phyloP scores from a whole-genome alignment of 1,140 invertebrate genomes.

The Caerostris extrusa region DNA sequence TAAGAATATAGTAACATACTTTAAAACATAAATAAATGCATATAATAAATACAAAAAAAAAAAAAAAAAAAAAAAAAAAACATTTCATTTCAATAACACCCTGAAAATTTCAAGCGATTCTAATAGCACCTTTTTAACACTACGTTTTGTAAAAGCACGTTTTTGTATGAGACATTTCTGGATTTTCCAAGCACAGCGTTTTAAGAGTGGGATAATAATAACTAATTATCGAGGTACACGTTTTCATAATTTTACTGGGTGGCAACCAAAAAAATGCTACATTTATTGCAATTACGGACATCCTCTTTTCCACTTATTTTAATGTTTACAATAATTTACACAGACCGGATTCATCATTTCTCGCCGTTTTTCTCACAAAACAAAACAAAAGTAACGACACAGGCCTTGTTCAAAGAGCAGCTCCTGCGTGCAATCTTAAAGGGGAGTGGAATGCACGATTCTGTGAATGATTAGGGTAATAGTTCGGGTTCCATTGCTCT shows the following conservation, averaged over 20 bases:
- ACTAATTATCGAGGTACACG: neutral
- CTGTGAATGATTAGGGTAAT: slow-evolving; percentile 51
- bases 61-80: no score
- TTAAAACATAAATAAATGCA: no score
- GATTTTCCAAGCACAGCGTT: no score
- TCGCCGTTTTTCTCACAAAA: neutral
- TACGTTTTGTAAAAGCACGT: no score
- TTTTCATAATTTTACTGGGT: neutral
- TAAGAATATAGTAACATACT: no score
- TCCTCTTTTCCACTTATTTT: neutral
- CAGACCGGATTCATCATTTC: neutral
- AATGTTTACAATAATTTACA: neutral
- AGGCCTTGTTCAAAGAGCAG: neutral
- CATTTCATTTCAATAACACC: no score
- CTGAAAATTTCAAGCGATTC: no score
- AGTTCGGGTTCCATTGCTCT: slow-evolving; percentile 7
- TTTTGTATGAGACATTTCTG: no score
- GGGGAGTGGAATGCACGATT: slow-evolving; percentile 56
- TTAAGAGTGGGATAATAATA: no score
- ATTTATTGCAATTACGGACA: neutral
- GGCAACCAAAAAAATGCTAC: neutral
- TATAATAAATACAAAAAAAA: no score
- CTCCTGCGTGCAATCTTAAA: slow-evolving; percentile 20
- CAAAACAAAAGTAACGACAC: neutral
- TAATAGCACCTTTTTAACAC: no score